Evolutionary conservation across 2,888 invertebrate genomes (phyloP).

Genomic region (Tachina fera): DNA sequence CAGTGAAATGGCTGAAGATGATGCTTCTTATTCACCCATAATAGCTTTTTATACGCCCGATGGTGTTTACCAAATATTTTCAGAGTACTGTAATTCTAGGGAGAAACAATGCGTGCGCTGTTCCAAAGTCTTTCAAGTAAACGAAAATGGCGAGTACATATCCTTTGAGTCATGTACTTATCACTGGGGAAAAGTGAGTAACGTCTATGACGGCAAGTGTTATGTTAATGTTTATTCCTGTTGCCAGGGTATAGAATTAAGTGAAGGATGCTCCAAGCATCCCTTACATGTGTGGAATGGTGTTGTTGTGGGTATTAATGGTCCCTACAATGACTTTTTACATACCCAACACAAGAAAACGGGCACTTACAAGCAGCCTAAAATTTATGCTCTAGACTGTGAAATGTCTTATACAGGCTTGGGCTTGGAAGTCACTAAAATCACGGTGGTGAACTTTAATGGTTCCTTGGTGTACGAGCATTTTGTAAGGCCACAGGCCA

Average conservation of each 20-base stretch:
- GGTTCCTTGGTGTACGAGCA: conserved; percentile 92
- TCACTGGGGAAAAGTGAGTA: conserved; percentile 94
- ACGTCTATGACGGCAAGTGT: conserved; percentile 79
- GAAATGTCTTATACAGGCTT: conserved; percentile 97
- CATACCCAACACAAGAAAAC: conserved; percentile 83
- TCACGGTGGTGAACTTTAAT: conserved; percentile 91
- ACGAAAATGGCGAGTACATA: conserved; percentile 88
- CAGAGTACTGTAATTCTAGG: conserved; percentile 76
- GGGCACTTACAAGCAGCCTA: conserved; percentile 30
- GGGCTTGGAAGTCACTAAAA: conserved; percentile 93
- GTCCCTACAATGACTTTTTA: conserved; percentile 88
- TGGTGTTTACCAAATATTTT: conserved; percentile 73
- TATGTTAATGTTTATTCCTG: conserved; percentile 84
- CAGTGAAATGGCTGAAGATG: conserved; percentile 79
- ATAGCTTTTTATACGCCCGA: conserved; percentile 79
- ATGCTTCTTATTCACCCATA: conserved; percentile 69
- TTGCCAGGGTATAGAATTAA: conserved; percentile 84
- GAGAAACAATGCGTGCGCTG: conserved; percentile 89
- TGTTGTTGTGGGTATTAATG: conserved; percentile 87
- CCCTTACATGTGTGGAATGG: conserved; percentile 92
- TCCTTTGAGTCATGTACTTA: conserved; percentile 90
- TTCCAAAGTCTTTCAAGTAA: conserved; percentile 88
- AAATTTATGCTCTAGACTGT: conserved; percentile 94
- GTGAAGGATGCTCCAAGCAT: conserved; percentile 87
- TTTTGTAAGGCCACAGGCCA: conserved; percentile 91